Conservation (phyloP, 2,888 invertebrate species). For the Acronicta alni region DNA sequence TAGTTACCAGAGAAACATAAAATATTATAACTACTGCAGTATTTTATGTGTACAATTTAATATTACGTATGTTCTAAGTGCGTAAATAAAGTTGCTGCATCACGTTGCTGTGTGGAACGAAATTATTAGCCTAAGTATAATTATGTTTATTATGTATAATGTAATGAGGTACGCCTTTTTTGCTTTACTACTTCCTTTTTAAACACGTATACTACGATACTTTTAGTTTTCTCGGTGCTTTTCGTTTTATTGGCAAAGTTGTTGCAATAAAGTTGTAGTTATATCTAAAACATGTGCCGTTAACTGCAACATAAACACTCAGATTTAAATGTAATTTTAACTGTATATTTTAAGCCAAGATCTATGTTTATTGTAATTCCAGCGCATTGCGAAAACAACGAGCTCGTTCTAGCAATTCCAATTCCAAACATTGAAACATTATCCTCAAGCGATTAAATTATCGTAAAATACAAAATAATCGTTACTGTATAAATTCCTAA, state of each 20-base stretch:
- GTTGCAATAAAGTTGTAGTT: constrained; percentile 29
- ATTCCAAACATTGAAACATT: constrained; percentile 49
- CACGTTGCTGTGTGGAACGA: no score
- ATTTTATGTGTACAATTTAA: neutral
- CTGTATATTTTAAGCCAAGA: constrained; percentile 23
- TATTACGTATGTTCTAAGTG: neutral
- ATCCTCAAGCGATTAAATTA: constrained; percentile 53
- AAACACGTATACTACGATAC: constrained; percentile 11
- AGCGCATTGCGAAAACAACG: constrained; percentile 34
- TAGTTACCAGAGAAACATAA: constrained; percentile 22
- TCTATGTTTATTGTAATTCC: constrained; percentile 38
- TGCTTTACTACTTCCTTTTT: no score
- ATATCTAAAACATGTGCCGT: constrained; percentile 24
- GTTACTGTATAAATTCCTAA: constrained; percentile 56
- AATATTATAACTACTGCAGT: constrained; percentile 29
- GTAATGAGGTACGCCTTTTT: no score
- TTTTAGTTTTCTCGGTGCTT: constrained; percentile 10
- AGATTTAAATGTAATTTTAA: constrained; percentile 35
- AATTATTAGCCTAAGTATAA: no score
- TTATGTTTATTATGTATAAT: no score
- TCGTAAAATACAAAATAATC: constrained; percentile 57
- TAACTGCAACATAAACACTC: constrained; percentile 33
- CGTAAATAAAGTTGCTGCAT: no score
- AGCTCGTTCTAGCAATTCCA: constrained; percentile 31
- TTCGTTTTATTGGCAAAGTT: constrained; percentile 2